Base-by-base conservation (phyloP, 2,797 vertebrate genomes). In the Betta splendens region DNA sequence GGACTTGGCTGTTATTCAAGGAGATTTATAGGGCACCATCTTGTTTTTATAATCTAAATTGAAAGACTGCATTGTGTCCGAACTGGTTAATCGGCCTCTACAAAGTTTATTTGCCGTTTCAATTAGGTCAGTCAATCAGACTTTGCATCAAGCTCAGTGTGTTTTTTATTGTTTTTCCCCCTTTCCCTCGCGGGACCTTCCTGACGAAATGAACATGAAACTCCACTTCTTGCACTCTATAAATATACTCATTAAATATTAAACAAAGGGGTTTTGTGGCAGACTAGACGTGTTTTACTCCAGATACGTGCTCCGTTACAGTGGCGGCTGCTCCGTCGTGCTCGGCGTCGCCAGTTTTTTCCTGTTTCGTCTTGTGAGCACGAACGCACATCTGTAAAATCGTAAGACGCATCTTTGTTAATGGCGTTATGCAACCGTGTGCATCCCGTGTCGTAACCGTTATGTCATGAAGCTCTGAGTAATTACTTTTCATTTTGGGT, bases 381-480 rank as follows among this genome's bases (percentile, higher is more conserved):
- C 7, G n/a, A n/a, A 33, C 26, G 10, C 31, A 5, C 43, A 47
- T 60, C 25, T 45, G 49, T 70, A 54, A 54, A 64, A 74, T 82
- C 57, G 51, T 54, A 66, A 62, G 64, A 60, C 53, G 12, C 20
- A 46, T 60, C 50, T 17, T 66, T 7, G 45, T 72, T 75, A 72
- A 77, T 78, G 64, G 58, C 35, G 46, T 91, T 89, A 52, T 63
- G 3, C 85, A 87, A 90, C 66, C 2, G 58, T 33, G 26, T 43
- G 38, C 57, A 72, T 79, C 83, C 68, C 50, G 6, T 53, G 15
- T 64, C 56, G 48, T 42, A 21, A 64, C 74, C 35, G 72, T 90
- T 88, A 81, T 81, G 83, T 90, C 84, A 86, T 80, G 65, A 77
- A 84, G 76, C 85, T 80, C 70, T 79, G 53, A 77, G 77, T 83